These are phyloP conservation scores for Venustoraphidia nigricollis DNA, from an alignment of 2,888 invertebrate genomes.

Conservation along the genomic window DNA sequence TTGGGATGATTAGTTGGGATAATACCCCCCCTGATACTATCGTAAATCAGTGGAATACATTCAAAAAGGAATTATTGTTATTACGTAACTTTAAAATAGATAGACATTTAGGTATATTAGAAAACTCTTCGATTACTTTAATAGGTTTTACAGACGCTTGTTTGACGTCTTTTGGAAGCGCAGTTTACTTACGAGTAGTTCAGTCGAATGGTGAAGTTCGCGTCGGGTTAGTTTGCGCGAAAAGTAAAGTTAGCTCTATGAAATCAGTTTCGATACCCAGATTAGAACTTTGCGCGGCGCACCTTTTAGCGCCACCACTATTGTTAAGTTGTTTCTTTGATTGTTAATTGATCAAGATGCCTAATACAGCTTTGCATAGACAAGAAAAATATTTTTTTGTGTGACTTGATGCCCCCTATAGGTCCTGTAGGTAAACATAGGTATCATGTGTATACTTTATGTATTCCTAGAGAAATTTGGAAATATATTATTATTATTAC, in stretches of 20 bases:
- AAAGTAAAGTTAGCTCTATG: slow-evolving; percentile 9
- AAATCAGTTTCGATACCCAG: slow-evolving; percentile 10
- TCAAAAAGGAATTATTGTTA: slow-evolving; percentile 4
- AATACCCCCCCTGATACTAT: slow-evolving; percentile 4
- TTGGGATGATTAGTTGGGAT: slow-evolving; percentile 10
- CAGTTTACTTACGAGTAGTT: slow-evolving; percentile 8
- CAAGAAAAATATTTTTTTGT: too few relatives aligned
- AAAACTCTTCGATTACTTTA: slow-evolving; percentile 3
- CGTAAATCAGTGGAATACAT: slow-evolving; percentile 2
- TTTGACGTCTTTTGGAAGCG: slow-evolving; percentile 8
- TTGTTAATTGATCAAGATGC: too few relatives aligned
- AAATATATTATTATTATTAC: too few relatives aligned
- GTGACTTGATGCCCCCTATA: too few relatives aligned
- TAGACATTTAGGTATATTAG: background rate
- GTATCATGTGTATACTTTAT: too few relatives aligned
- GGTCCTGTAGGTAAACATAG: too few relatives aligned
- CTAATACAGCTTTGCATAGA: too few relatives aligned
- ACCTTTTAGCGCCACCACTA: slow-evolving; percentile 7
- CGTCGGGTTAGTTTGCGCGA: slow-evolving; percentile 5
- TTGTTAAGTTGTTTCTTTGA: too few relatives aligned
- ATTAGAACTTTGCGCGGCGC: slow-evolving; percentile 10
- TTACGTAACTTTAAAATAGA: slow-evolving; percentile 2
- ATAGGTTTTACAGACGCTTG: slow-evolving; percentile 8
- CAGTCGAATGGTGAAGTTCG: background rate
- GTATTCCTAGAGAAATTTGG: too few relatives aligned